phyloP scores from a whole-genome alignment of 2,888 invertebrate species.

The Iselma pallidipennis region DNA sequence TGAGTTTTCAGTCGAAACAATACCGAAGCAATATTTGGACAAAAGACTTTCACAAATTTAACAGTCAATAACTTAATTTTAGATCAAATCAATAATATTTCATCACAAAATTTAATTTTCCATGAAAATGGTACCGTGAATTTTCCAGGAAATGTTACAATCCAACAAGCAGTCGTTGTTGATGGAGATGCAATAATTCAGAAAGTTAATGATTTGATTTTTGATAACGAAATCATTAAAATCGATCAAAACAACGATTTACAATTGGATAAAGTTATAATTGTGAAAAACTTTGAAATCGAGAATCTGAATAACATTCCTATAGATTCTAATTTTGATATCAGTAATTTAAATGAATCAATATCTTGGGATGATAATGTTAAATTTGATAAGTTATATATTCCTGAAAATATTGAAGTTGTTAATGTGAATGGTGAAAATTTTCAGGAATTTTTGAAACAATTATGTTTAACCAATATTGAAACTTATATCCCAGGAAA shows the following conservation, averaged over 20 bases:
- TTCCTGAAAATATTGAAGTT: constrained; percentile 48
- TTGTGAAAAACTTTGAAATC: constrained; percentile 26
- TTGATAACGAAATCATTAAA: constrained; percentile 36
- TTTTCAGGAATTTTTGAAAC: constrained; percentile 55
- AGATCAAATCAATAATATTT: constrained; percentile 41
- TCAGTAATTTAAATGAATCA: background rate
- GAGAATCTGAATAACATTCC: constrained; percentile 28
- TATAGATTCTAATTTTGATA: constrained; percentile 20
- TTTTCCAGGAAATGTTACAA: constrained; percentile 42
- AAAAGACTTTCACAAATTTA: constrained; percentile 46
- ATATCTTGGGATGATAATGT: constrained; percentile 2
- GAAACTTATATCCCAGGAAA: constrained; percentile 49
- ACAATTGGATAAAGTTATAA: constrained; percentile 37
- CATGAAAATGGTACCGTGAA: constrained; percentile 27
- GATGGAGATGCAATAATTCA: constrained; percentile 29
- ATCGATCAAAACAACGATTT: constrained; percentile 22
- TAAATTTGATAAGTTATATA: constrained; percentile 31
- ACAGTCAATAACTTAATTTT: constrained; percentile 42
- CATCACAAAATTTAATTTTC: constrained; percentile 36
- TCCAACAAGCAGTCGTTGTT: constrained; percentile 35
- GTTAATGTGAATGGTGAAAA: constrained; percentile 56
- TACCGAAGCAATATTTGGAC: constrained; percentile 33
- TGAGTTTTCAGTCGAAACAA: constrained; percentile 37
- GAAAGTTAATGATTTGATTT: constrained; percentile 33
- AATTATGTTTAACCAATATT: constrained; percentile 57